Base-by-base conservation (phyloP, 2,888 invertebrate species). In the Cheilosia urbana region DNA sequence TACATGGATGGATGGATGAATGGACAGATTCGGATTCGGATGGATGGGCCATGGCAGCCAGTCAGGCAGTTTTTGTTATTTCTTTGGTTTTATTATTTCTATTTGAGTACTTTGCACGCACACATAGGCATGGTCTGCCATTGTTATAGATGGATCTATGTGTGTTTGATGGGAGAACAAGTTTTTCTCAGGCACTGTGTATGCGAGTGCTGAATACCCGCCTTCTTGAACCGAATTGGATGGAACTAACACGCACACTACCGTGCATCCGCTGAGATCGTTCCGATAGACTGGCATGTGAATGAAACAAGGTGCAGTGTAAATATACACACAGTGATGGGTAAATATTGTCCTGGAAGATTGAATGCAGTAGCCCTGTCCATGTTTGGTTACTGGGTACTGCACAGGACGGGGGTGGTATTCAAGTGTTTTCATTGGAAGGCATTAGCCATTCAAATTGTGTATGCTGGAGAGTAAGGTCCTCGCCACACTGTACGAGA, bases 371-470 rank as follows among this genome's bases (percentile, higher is more conserved):
- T 6, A 65, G 68, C 49, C 34, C 40, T 9, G 47, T 65, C 75
- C 76, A 37, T 68, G 60, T 68, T 76, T 60, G 34, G 15, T 37
- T 42, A 40, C 51, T 60, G 34, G 15, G 47, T 42, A 40, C 51
- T 60, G 68, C 76, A 68, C n/a, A 17, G 51, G 24, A 69, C 58
- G 62, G 55, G 76, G 80, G 68, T 75, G 68, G 63, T 49, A 63
- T 72, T 85, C 71, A 57, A 85, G 85, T 80, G 85, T 85, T 85
- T 85, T 81, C 62, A 85, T 85, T 85, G 85, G 85, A 85, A 80
- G 76, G 85, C 73, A 85, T 85, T 85, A 85, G 81, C 76, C 81
- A 85, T 85, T 81, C 71, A 85, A 85, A 85, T 85, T 81, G 60
- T 57, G 63, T 42, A 37, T 63, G 57, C 30, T 73, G 63, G 75